These are phyloP conservation scores for Pogonophryne albipinna DNA, from an alignment of 2,797 vertebrate genomes.

Conservation along the genomic window DNA sequence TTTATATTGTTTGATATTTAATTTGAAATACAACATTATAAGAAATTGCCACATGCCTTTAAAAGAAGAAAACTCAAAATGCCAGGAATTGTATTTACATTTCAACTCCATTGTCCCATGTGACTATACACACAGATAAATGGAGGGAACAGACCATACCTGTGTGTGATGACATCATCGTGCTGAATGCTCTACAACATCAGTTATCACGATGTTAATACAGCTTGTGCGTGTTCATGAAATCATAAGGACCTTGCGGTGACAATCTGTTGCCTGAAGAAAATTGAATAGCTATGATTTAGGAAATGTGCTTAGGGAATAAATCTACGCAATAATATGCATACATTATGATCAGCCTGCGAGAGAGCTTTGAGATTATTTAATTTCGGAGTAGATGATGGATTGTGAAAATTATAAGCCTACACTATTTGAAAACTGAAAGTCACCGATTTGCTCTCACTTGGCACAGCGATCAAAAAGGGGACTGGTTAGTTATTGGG, in stretches of 20 bases:
- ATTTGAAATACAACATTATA: neutral
- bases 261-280: slow-evolving; percentile 3
- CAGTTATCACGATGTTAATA: slow-evolving; percentile 21
- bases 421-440: slow-evolving; percentile 5
- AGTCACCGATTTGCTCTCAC: slow-evolving; percentile 15
- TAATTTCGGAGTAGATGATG: neutral
- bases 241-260: neutral
- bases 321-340: neutral
- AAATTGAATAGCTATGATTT: neutral
- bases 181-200: slow-evolving; percentile 16
- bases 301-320: neutral
- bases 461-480: slow-evolving; percentile 34
- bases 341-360: neutral
- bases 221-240: neutral
- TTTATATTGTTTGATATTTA: neutral
- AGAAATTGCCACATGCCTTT: neutral
- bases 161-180: slow-evolving; percentile 17
- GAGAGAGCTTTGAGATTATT: neutral
- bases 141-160: slow-evolving; percentile 3
- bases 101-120: neutral
- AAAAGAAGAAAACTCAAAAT: neutral
- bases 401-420: neutral
- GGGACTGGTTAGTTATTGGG: slow-evolving; percentile 45
- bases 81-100: neutral
- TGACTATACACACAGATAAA: slow-evolving; percentile 8